Percentiles rank a stretch among this genome's conserved stretches.
Evolutionary conservation across 2,113 vertebrate species (phyloP).

Genomic region (Cottus gobio): DNA sequence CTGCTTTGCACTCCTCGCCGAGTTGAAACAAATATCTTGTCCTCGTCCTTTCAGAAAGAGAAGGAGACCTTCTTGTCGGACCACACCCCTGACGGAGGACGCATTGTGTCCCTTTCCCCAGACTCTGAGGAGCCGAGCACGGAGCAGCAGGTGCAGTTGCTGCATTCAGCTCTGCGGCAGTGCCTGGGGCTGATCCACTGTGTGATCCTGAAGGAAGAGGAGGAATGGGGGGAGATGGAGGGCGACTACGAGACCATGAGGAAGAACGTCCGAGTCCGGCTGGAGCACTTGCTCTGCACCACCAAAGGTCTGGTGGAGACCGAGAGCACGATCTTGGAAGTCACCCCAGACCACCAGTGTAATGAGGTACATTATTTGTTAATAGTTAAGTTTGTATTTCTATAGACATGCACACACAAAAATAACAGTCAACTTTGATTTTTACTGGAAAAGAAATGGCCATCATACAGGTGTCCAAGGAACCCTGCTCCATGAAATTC

Average conservation of each 20-base stretch:
- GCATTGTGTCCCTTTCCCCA: conserved; percentile 71
- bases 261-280: conserved; percentile 68
- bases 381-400: neutral
- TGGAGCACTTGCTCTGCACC: conserved; percentile 77
- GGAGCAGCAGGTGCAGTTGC: conserved; percentile 70
- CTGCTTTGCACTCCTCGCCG: neutral
- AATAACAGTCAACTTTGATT: too few relatives aligned
- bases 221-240: conserved; percentile 79
- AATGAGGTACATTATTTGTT: conserved; percentile 69
- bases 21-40: neutral
- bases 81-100: conserved; percentile 66
- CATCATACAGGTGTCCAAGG: too few relatives aligned
- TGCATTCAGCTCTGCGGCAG: conserved; percentile 78
- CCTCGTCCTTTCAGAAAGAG: conserved; percentile 65
- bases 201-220: conserved; percentile 77
- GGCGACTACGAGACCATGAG: conserved; percentile 76
- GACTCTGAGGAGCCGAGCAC: conserved; percentile 55
- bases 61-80: conserved; percentile 75
- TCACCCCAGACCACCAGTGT: conserved; percentile 75
- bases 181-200: conserved; percentile 80
- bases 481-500: too few relatives aligned
- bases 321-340: conserved; percentile 48
- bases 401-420: neutral
- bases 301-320: conserved; percentile 73
- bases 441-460: too few relatives aligned